Evolutionary conservation across 2,888 invertebrate genomes (phyloP).

Genomic region (Smittia aterrima): DNA sequence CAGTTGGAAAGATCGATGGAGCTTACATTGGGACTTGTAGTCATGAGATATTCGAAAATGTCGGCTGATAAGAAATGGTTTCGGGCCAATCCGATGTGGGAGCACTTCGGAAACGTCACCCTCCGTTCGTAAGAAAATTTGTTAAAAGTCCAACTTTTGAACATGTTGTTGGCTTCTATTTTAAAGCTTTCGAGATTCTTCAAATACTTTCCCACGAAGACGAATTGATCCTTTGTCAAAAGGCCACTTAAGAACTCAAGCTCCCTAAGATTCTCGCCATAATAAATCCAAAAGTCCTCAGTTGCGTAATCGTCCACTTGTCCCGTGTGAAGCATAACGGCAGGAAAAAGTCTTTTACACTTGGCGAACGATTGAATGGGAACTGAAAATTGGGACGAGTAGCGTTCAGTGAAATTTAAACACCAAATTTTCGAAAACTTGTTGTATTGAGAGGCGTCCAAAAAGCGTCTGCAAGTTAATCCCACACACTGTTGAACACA

Average conservation of each 20-base stretch:
- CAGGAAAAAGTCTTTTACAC: conserved; percentile 16
- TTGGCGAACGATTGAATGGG: not conserved
- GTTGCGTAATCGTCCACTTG: not conserved
- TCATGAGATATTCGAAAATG: conserved; percentile 38
- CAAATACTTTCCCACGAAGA: conserved; percentile 18
- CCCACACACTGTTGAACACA: not conserved
- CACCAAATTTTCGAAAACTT: conserved; percentile 3
- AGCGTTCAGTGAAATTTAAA: conserved; percentile 21
- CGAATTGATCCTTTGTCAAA: conserved; percentile 35
- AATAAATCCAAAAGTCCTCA: conserved; percentile 34
- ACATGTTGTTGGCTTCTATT: conserved; percentile 38
- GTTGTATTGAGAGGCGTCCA: not conserved
- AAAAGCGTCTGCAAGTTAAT: conserved; percentile 23
- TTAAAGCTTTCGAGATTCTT: conserved; percentile 17
- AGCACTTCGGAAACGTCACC: not conserved
- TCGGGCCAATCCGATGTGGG: conserved; percentile 16
- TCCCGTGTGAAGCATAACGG: conserved; percentile 3
- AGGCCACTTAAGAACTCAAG: conserved; percentile 32
- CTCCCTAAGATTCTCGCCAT: conserved; percentile 27
- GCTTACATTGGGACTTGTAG: not conserved
- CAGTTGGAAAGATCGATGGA: conserved; percentile 30
- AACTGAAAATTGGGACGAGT: not conserved
- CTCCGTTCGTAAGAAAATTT: conserved; percentile 23
- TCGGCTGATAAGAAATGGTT: conserved; percentile 22
- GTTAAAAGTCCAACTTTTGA: conserved; percentile 25